These are phyloP conservation scores for Holothuria scabra DNA, from an alignment of 53 echinoderm and acorn worm species.

Conservation along the genomic window DNA sequence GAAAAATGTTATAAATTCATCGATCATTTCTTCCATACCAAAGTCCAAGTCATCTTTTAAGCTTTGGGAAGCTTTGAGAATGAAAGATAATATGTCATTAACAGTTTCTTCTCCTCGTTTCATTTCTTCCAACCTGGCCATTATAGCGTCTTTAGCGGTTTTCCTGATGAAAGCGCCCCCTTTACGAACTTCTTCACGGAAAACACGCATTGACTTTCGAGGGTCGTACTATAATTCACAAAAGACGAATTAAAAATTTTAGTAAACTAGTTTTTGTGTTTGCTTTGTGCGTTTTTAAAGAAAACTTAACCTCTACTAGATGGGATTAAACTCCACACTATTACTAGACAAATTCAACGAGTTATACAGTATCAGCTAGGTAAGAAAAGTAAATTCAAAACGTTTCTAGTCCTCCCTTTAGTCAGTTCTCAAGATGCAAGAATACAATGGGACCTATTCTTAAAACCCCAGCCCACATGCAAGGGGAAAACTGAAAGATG, in stretches of 20 bases:
- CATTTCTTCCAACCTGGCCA: slow-evolving; percentile 60
- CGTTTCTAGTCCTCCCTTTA: too few relatives aligned
- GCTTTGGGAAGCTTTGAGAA: slow-evolving; percentile 60
- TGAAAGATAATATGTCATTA: slow-evolving; percentile 67
- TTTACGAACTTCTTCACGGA: slow-evolving; percentile 7
- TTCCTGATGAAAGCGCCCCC: slow-evolving; percentile 15
- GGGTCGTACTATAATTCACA: slow-evolving; percentile 29
- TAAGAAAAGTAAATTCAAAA: too few relatives aligned
- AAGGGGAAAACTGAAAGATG: too few relatives aligned
- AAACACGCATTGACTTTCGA: slow-evolving; percentile 25
- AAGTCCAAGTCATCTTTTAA: slow-evolving; percentile 48
- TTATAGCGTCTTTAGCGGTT: slow-evolving; percentile 9
- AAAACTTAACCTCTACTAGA: too few relatives aligned
- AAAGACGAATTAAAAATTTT: not conserved
- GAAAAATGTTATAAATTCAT: slow-evolving; percentile 68
- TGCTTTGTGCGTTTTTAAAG: too few relatives aligned
- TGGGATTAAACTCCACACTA: too few relatives aligned
- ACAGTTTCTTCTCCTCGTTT: slow-evolving; percentile 65
- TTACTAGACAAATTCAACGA: too few relatives aligned
- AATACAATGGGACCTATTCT: too few relatives aligned
- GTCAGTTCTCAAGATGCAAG: too few relatives aligned
- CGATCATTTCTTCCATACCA: slow-evolving; percentile 66
- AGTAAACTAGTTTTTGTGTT: too few relatives aligned
- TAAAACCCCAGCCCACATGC: too few relatives aligned
- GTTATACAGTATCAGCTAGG: too few relatives aligned